phyloP scores from a whole-genome alignment of 2,113 vertebrate species.

The Thamnophis sirtalis region DNA sequence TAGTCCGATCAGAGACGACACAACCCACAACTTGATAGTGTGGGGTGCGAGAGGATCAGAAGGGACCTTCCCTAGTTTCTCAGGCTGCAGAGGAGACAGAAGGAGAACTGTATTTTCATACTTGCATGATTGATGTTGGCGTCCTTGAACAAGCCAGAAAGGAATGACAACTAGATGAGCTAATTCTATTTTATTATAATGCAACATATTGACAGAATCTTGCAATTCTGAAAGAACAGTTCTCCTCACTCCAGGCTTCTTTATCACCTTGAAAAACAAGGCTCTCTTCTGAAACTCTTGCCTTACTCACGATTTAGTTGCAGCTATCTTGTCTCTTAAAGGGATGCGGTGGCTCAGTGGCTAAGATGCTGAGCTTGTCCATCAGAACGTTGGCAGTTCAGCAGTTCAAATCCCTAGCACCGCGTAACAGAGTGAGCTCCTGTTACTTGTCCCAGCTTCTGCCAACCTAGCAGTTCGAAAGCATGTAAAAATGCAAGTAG shows the following conservation, averaged over 20 bases:
- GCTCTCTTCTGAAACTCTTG: background rate
- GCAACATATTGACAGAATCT: background rate
- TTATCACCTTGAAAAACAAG: background rate
- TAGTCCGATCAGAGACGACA: background rate
- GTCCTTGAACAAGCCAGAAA: background rate
- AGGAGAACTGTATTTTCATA: background rate
- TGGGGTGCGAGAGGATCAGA: background rate
- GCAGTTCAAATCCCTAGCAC: too few species aligned
- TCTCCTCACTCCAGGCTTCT: background rate
- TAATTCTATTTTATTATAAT: background rate
- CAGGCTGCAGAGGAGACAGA: background rate
- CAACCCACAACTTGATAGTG: background rate
- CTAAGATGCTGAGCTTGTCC: too few species aligned
- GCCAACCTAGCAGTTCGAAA: too few species aligned
- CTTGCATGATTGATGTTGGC: background rate
- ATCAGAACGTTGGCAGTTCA: too few species aligned
- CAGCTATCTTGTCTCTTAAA: background rate
- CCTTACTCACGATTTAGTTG: background rate
- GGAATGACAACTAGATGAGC: background rate
- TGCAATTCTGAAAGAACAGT: background rate
- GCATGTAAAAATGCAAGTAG: too few species aligned
- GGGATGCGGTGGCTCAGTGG: too few species aligned
- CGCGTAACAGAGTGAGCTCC: too few species aligned
- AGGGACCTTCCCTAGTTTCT: background rate
- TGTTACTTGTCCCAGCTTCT: too few species aligned